Evolutionary conservation across 64 coral and sea anemone species (phyloP), one percentile per base, ranked within the genome.

Genomic region (Astreopora myriophthalma): DNA sequence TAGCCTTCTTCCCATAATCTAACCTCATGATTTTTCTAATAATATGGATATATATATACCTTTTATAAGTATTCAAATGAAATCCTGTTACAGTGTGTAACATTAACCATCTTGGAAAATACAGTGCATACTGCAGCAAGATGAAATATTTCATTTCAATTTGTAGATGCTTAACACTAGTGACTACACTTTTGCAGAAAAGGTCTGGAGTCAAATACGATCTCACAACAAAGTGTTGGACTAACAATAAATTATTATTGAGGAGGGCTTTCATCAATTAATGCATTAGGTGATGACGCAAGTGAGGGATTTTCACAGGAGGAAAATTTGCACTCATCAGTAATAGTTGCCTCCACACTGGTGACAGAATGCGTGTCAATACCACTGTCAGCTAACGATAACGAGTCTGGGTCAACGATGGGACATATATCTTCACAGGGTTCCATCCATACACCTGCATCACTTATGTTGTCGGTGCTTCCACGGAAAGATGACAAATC

Each of bases 311-410:
- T 63, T 63, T 65, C 79, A 83, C 19, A 25, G 10, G 32, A 60
- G 44, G 25, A 83, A 83, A 32, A 83, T 65, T 64, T 61, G 22
- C 52, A 39, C 19, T 83, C 79, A 24, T 83, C 79, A n/a, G 58
- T 60, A 6, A 64, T 36, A 1, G 79, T 35, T 9, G 58, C 79
- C n/a, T 83, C 79, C 3, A 64, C 52, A 61, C 32, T 10, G 8
- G 33, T 83, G 24, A 64, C 79, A 64, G 79, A 83, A 19, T 29
- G 23, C 48, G 61, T 83, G 33, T 83, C 79, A 37, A 83, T 83
- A 32, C 79, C 79, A 2, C 79, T 83, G 55, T 83, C 79, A 40
- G 79, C 79, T 37, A 83, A 37, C 24, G 79, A 83, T 35, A 83
- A 34, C 0, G 79, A 8, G n/a, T 83, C 79, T 83, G 79, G 52